Evolutionary conservation across 2,797 vertebrate genomes (phyloP).

Genomic region (Phataginus tetradactyla): DNA sequence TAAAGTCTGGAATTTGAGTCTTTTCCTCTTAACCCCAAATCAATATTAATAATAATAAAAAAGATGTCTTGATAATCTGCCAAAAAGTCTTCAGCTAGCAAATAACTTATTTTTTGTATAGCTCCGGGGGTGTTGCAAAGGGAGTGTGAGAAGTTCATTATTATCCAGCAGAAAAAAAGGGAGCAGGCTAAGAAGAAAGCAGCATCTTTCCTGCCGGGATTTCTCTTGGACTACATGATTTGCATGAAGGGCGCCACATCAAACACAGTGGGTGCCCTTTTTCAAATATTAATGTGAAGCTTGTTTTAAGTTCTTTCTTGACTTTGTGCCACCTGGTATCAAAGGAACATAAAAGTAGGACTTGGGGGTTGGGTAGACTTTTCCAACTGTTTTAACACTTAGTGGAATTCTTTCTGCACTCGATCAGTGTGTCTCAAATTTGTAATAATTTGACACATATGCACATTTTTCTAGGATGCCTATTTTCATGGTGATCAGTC

Average conservation of each 20-base stretch:
- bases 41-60: constrained; percentile 77
- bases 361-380: constrained; percentile 86
- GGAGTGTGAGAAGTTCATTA: constrained; percentile 96
- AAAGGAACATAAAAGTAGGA: constrained; percentile 92
- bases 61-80: constrained; percentile 71
- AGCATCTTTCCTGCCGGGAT: constrained; percentile 90
- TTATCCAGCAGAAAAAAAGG: constrained; percentile 90
- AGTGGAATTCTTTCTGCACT: constrained; percentile 85
- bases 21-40: constrained; percentile 77
- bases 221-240: constrained; percentile 92
- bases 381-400: constrained; percentile 88
- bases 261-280: constrained; percentile 94
- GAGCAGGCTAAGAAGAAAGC: constrained; percentile 91
- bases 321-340: constrained; percentile 93
- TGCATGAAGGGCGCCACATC: constrained; percentile 97
- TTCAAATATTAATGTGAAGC: constrained; percentile 96
- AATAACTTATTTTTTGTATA: constrained; percentile 89
- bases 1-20: constrained; percentile 71
- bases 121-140: constrained; percentile 89
- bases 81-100: constrained; percentile 84
- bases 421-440: constrained; percentile 85
- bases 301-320: constrained; percentile 92
- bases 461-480: constrained; percentile 73
- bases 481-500: constrained; percentile 39
- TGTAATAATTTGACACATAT: constrained; percentile 83